Percentiles rank a stretch among this genome's conserved stretches.
Evolutionary conservation across 2,888 invertebrate species (phyloP).

Genomic region (Antheraea assamensis): DNA sequence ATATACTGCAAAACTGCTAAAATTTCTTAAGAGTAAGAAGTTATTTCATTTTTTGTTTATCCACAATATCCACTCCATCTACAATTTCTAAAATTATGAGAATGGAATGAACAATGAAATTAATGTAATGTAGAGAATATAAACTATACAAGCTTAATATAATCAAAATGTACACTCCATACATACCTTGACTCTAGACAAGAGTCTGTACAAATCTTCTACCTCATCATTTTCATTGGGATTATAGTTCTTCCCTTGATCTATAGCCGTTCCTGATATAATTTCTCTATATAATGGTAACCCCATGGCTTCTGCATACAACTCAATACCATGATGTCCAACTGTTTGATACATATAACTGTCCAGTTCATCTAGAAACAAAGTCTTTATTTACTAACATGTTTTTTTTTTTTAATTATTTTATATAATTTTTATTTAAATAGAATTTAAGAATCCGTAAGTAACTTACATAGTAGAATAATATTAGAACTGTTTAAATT

Average conservation of each 20-base stretch:
- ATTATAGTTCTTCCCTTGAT: slow-evolving; percentile 89
- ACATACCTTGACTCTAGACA: slow-evolving; percentile 88
- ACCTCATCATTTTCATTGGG: slow-evolving; percentile 96
- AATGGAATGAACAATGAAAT: background rate
- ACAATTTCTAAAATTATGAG: background rate
- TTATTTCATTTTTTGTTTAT: background rate
- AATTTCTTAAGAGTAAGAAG: background rate
- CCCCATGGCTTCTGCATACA: slow-evolving; percentile 96
- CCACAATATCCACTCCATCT: background rate
- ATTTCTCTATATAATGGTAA: slow-evolving; percentile 93
- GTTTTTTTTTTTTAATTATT: background rate
- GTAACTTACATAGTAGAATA: background rate
- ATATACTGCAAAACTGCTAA: background rate
- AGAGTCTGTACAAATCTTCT: slow-evolving; percentile 95
- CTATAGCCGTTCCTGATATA: slow-evolving; percentile 92
- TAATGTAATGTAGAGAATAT: background rate
- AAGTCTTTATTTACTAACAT: background rate
- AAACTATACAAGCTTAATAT: background rate
- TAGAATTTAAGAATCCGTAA: background rate
- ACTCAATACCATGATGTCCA: slow-evolving; percentile 95
- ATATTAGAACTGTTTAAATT: background rate
- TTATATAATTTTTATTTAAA: background rate
- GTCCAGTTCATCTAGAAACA: slow-evolving; percentile 90
- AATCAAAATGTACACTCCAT: background rate
- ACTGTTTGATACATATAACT: slow-evolving; percentile 99